These are phyloP conservation scores for Invenusta paracnida DNA, from an alignment of 2,888 invertebrate genomes.

Conservation along the genomic window DNA sequence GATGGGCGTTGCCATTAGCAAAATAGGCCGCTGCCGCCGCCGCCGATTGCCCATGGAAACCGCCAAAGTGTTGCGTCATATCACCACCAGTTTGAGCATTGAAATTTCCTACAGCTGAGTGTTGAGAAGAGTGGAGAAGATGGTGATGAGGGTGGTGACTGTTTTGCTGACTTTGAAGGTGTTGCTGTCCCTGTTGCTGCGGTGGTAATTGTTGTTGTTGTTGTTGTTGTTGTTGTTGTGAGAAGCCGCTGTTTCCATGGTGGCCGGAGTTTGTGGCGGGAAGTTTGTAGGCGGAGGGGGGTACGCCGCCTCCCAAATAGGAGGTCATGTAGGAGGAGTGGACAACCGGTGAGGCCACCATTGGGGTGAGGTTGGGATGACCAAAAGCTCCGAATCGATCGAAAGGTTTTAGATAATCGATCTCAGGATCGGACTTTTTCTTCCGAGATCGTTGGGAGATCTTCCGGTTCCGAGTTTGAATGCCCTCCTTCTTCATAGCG, in stretches of 20 bases:
- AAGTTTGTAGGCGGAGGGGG: not conserved
- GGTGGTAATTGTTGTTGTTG: not conserved
- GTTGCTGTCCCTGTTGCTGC: too few species aligned
- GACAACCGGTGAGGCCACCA: not conserved
- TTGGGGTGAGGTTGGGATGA: not conserved
- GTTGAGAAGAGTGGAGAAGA: too few species aligned
- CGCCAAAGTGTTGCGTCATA: not conserved
- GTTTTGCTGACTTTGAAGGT: too few species aligned
- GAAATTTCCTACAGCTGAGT: not conserved
- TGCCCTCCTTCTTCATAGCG: slow-evolving; percentile 90
- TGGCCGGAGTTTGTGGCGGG: not conserved
- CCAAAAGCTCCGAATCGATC: slow-evolving; percentile 29
- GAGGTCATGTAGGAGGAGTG: slow-evolving; percentile 4
- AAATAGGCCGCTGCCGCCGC: not conserved
- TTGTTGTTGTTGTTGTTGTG: not conserved
- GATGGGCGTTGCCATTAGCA: not conserved
- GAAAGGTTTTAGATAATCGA: slow-evolving; percentile 34
- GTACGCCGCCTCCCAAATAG: not conserved
- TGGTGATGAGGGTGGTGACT: too few species aligned
- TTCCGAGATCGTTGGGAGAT: slow-evolving; percentile 45
- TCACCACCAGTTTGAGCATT: not conserved
- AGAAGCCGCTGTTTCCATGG: not conserved
- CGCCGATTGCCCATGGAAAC: not conserved
- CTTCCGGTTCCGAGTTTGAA: slow-evolving; percentile 87
- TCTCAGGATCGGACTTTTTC: slow-evolving; percentile 33